A percentile compares a stretch with the other conserved stretches of the same genome.
Evolutionary conservation across 2,888 invertebrate genomes (phyloP).

Genomic region (Falcaria lacertinaria): DNA sequence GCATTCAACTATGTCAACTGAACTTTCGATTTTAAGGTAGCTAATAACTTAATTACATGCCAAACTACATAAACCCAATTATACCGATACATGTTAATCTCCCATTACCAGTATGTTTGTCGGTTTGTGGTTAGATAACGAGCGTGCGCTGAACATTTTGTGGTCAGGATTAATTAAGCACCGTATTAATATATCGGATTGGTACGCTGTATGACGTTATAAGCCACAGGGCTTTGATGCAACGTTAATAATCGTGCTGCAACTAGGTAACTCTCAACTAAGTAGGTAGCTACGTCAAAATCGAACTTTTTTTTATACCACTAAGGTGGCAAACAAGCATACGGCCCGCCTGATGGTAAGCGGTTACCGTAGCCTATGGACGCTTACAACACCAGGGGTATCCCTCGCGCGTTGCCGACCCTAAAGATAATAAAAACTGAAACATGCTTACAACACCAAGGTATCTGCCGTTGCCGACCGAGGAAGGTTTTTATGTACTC

Average conservation of each 20-base stretch:
- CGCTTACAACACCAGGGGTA: too few species aligned
- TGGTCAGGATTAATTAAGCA: constrained; percentile 13
- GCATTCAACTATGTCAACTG: too few species aligned
- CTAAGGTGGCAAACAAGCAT: neutral
- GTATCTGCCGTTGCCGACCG: too few species aligned
- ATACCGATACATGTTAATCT: neutral
- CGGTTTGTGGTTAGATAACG: neutral
- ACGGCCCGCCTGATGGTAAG: too few species aligned
- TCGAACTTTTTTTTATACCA: neutral
- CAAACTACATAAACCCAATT: neutral
- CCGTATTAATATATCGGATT: constrained; percentile 5
- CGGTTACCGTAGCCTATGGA: too few species aligned
- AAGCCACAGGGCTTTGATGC: constrained; percentile 6
- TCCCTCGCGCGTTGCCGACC: too few species aligned
- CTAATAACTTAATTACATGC: too few species aligned
- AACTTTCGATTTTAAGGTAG: too few species aligned
- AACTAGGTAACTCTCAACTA: too few species aligned
- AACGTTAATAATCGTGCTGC: neutral
- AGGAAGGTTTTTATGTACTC: too few species aligned
- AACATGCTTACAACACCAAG: too few species aligned
- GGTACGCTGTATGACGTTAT: neutral
- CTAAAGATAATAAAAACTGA: too few species aligned
- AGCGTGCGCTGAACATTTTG: constrained; percentile 6
- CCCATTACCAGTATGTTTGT: constrained; percentile 2
- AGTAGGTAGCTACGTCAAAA: neutral